Conservation (phyloP, 2,888 invertebrate genomes). For the Netelia melanura region DNA sequence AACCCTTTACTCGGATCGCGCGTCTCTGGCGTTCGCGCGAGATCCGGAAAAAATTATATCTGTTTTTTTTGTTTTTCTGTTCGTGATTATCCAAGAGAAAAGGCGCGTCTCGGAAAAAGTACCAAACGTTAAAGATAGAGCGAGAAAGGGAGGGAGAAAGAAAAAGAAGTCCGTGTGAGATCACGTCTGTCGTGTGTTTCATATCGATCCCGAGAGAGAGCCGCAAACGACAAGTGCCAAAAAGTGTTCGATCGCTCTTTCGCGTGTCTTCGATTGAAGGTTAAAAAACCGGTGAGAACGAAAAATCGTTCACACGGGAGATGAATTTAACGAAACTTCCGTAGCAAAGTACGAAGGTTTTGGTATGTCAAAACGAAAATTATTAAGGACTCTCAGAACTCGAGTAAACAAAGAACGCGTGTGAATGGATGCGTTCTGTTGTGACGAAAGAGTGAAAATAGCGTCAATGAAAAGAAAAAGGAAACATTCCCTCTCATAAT, state of each 20-base stretch:
- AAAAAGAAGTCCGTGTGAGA: background rate
- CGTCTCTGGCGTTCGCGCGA: background rate
- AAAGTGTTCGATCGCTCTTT: slow-evolving; percentile 41
- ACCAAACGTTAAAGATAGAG: background rate
- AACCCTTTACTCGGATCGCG: background rate
- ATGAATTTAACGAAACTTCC: too few relatives aligned
- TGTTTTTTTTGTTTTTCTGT: background rate
- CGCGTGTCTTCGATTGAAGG: too few relatives aligned
- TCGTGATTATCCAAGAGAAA: background rate
- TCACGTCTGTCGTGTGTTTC: background rate
- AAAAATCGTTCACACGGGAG: too few relatives aligned
- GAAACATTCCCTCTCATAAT: background rate
- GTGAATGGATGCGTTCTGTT: slow-evolving; percentile 25
- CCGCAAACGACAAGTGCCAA: slow-evolving; percentile 60
- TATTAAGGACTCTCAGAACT: slow-evolving; percentile 26
- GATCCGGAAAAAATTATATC: background rate
- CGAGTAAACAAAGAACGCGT: slow-evolving; percentile 60
- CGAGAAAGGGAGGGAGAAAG: background rate
- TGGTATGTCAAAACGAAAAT: slow-evolving; percentile 10
- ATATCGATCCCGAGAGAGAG: background rate
- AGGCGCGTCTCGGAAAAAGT: background rate
- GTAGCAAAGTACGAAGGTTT: background rate
- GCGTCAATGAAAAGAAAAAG: background rate
- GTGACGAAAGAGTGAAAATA: background rate
- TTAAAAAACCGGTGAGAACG: too few relatives aligned